Percentiles rank a stretch among this genome's conserved stretches.
phyloP scores from a whole-genome alignment of 2,113 vertebrate genomes.

The Ranitomeya variabilis region DNA sequence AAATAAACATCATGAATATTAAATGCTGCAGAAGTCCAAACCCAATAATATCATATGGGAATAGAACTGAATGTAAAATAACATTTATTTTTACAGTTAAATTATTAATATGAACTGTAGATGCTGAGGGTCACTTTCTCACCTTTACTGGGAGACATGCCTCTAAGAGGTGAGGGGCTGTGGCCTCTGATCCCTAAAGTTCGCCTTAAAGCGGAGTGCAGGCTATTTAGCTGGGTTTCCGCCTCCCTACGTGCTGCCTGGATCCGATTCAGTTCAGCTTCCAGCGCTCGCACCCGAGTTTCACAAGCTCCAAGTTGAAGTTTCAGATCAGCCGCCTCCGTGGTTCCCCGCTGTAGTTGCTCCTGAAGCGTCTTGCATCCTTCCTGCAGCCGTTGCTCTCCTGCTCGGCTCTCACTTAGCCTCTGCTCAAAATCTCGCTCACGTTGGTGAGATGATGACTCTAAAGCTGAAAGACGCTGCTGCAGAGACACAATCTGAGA shows the following conservation, averaged over 20 bases:
- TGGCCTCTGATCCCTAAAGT: constrained; percentile 66
- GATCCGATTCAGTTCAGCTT: constrained; percentile 69
- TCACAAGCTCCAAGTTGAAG: constrained; percentile 65
- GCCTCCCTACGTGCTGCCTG: constrained; percentile 63
- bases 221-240: constrained; percentile 67
- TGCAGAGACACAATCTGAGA: constrained; percentile 72
- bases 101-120: not conserved
- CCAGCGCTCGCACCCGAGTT: constrained; percentile 63
- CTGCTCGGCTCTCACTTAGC: constrained; percentile 63
- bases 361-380: constrained; percentile 50
- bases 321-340: constrained; percentile 62
- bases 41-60: not conserved
- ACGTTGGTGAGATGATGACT: constrained; percentile 60
- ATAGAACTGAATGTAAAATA: not conserved
- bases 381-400: constrained; percentile 45
- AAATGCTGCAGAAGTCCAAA: not conserved
- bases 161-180: constrained; percentile 65
- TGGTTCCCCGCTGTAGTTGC: constrained; percentile 57
- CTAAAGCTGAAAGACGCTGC: constrained; percentile 67
- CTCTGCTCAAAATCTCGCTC: constrained; percentile 65
- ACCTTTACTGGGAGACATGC: constrained; percentile 71
- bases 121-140: constrained; percentile 30
- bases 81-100: not conserved
- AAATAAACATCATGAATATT: not conserved
- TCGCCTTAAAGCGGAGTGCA: constrained; percentile 70